Conservation (phyloP, 2,797 vertebrate genomes). For the Cuniculus paca region DNA sequence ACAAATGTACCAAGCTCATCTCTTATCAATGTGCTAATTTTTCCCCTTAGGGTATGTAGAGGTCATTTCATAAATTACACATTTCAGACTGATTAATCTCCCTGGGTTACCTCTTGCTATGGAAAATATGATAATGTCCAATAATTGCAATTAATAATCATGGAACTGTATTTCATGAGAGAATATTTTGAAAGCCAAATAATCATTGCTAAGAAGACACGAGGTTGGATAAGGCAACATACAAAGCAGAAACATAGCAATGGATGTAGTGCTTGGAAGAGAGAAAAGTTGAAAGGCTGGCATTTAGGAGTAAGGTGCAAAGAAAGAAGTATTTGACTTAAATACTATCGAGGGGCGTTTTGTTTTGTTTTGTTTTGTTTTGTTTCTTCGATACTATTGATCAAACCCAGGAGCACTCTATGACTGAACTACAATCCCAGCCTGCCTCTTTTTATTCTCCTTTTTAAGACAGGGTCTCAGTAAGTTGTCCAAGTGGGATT, state of each 20-base stretch:
- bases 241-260: neutral
- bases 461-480: neutral
- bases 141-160: constrained; percentile 66
- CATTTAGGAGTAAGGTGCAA: neutral
- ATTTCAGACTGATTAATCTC: constrained; percentile 68
- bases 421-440: neutral
- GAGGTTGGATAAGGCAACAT: neutral
- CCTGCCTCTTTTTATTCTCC: neutral
- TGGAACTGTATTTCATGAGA: constrained; percentile 66
- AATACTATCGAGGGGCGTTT: neutral
- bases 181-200: constrained; percentile 82
- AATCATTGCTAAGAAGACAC: constrained; percentile 41
- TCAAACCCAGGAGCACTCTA: neutral
- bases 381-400: neutral
- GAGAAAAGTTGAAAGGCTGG: fast-evolving
- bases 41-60: constrained; percentile 43
- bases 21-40: constrained; percentile 38
- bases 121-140: constrained; percentile 58
- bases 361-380: neutral
- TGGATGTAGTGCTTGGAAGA: neutral
- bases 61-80: constrained; percentile 64
- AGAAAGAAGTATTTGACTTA: neutral
- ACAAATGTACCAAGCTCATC: constrained; percentile 15
- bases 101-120: constrained; percentile 35
- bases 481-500: neutral